Conservation (phyloP, 1,140 invertebrate species). For the Monomorium pharaonis region DNA sequence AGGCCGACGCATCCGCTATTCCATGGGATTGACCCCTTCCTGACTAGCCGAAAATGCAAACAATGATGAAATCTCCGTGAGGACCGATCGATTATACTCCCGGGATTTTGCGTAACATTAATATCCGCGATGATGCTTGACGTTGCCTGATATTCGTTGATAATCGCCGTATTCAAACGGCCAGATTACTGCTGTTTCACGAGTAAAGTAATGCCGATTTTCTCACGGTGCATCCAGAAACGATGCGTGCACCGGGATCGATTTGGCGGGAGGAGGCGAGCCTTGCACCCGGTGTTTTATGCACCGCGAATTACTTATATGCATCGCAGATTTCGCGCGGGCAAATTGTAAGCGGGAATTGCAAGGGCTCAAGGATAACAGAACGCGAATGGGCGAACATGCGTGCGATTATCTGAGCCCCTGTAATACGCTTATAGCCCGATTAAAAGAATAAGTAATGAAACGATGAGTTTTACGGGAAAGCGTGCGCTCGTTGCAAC, state of each 20-base stretch:
- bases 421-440: constrained; percentile 36
- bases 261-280: not conserved
- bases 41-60: constrained; percentile 75
- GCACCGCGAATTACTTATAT: constrained; percentile 8
- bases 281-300: not conserved
- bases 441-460: constrained; percentile 49
- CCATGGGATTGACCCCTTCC: constrained; percentile 72
- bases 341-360: not conserved
- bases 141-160: constrained; percentile 57
- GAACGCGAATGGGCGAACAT: not conserved
- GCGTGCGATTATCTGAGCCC: not conserved
- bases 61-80: constrained; percentile 75
- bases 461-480: constrained; percentile 1
- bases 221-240: constrained; percentile 10
- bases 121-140: constrained; percentile 66
- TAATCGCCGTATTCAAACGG: constrained; percentile 30
- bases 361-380: not conserved
- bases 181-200: constrained; percentile 51
- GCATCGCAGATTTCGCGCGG: not conserved
- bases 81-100: constrained; percentile 76
- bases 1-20: constrained; percentile 65
- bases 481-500: not conserved
- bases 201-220: constrained; percentile 2
- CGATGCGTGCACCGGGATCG: not conserved
- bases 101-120: constrained; percentile 52